These are phyloP conservation scores for Daptonema setosum DNA, from an alignment of 2,888 invertebrate species.

Conservation along the genomic window DNA sequence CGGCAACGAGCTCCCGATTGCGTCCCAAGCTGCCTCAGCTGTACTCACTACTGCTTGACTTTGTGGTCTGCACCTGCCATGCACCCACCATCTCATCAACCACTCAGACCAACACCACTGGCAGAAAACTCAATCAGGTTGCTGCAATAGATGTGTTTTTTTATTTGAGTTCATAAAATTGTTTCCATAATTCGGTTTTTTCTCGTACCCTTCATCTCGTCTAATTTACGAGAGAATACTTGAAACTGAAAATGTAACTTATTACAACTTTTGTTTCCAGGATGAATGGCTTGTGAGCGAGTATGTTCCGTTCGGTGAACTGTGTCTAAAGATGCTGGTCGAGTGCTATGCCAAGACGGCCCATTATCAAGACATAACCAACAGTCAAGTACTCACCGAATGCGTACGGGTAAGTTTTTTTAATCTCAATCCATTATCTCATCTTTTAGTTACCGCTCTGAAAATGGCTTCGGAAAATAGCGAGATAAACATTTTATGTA, in stretches of 20 bases:
- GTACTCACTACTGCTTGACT: conserved; percentile 30
- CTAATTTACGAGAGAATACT: too few species aligned
- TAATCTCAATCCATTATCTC: not conserved
- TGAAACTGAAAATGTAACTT: too few species aligned
- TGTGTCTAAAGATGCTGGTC: conserved; percentile 49
- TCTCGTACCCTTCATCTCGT: too few species aligned
- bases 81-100: not conserved
- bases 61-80: conserved; percentile 19
- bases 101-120: not conserved
- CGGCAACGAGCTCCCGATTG: not conserved
- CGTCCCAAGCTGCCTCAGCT: conserved; percentile 41
- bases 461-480: too few species aligned
- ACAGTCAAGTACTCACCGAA: conserved; percentile 47
- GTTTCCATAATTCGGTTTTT: too few species aligned
- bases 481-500: too few species aligned
- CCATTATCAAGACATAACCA: conserved; percentile 46
- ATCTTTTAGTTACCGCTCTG: too few species aligned
- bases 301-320: conserved; percentile 64
- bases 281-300: conserved; percentile 56
- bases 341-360: conserved; percentile 53
- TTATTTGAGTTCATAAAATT: too few species aligned
- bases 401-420: conserved; percentile 37
- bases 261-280: conserved; percentile 23
- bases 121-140: too few species aligned
- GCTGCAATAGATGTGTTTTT: too few species aligned